These are phyloP conservation scores for Holcopasites calliopsidis DNA, from an alignment of 1,140 invertebrate species.

Conservation along the genomic window DNA sequence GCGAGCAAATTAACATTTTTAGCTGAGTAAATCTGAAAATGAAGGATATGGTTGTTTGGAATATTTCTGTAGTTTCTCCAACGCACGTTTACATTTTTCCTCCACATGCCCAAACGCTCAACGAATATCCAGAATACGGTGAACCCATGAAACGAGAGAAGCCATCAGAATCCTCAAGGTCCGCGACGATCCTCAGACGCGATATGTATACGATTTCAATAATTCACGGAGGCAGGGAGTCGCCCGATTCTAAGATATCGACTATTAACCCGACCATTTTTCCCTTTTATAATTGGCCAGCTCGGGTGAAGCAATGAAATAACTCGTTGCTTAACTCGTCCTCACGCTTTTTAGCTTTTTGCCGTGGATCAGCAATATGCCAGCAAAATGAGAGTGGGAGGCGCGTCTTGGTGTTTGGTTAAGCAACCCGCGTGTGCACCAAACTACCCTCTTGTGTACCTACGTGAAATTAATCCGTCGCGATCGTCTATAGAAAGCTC, in stretches of 20 bases:
- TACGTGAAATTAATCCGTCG: background rate
- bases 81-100: too few relatives aligned
- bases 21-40: too few relatives aligned
- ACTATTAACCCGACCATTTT: slow-evolving; percentile 12
- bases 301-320: slow-evolving; percentile 10
- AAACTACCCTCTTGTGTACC: background rate
- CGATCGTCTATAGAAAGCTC: background rate
- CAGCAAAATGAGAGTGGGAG: background rate
- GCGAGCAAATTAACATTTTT: too few relatives aligned
- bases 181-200: background rate
- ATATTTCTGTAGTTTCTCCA: too few relatives aligned
- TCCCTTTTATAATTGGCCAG: slow-evolving; percentile 7
- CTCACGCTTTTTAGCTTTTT: background rate
- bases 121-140: too few relatives aligned
- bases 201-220: slow-evolving; percentile 24
- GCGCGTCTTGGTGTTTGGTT: background rate
- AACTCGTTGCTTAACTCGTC: slow-evolving; percentile 10
- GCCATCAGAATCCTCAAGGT: background rate
- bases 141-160: background rate
- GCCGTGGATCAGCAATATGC: background rate
- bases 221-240: background rate
- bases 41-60: too few relatives aligned
- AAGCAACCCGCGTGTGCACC: background rate
- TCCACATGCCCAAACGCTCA: too few relatives aligned
- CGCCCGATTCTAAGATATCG: slow-evolving; percentile 17